Percentiles rank a stretch among this genome's conserved stretches.
Evolutionary conservation across 2,113 vertebrate genomes (phyloP).

Genomic region (Bagarius yarrelli): DNA sequence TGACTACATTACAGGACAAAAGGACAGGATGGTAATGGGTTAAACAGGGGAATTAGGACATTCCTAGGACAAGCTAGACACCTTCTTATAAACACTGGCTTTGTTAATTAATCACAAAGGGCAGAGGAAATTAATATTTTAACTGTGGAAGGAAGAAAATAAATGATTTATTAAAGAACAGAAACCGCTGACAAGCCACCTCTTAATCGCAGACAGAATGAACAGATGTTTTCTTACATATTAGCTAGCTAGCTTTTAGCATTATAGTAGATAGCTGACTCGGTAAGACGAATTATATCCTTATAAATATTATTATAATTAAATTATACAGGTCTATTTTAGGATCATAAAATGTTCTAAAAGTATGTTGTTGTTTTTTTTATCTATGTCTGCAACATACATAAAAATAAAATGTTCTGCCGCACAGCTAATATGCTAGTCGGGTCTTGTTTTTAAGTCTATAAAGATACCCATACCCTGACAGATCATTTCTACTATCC

Average conservation of each 20-base stretch:
- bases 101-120: not conserved
- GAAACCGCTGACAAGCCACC: not conserved
- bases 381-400: not conserved
- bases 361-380: not conserved
- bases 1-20: not conserved
- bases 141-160: not conserved
- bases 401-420: too few species aligned
- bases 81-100: not conserved
- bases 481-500: too few species aligned
- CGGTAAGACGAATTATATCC: not conserved
- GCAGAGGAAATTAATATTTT: not conserved
- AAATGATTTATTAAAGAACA: slow-evolving; percentile 2
- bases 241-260: not conserved
- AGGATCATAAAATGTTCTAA: too few species aligned
- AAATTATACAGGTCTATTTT: not conserved
- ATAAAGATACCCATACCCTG: too few species aligned
- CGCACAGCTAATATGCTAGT: too few species aligned
- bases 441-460: too few species aligned
- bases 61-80: too few species aligned
- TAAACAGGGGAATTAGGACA: not conserved
- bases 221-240: not conserved
- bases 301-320: not conserved
- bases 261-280: not conserved
- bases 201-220: slow-evolving; percentile 1
- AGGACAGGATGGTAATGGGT: not conserved